Conservation (phyloP, 2,797 vertebrate genomes). For the Rhinophrynus dorsalis region DNA sequence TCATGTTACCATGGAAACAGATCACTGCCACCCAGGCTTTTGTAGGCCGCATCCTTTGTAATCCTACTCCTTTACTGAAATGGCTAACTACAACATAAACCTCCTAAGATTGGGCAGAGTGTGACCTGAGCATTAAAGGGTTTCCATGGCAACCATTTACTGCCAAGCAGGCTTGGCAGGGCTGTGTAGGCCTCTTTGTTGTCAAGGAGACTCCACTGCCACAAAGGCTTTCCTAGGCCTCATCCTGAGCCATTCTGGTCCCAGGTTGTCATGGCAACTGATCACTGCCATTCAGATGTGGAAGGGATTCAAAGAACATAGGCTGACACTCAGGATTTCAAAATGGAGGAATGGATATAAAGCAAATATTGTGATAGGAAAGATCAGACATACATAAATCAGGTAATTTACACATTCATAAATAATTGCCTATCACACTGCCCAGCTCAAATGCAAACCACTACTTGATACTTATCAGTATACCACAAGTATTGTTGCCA, state of each 20-base stretch:
- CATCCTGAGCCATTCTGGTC: neutral
- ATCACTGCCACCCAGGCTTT: neutral
- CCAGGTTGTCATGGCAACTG: slow-evolving; percentile 32
- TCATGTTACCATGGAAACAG: slow-evolving; percentile 1
- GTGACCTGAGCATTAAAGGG: slow-evolving; percentile 51
- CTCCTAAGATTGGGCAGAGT: neutral
- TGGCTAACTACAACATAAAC: neutral
- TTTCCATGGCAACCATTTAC: slow-evolving; percentile 60
- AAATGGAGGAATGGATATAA: too few species aligned
- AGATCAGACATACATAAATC: too few species aligned
- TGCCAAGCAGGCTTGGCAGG: slow-evolving; percentile 6
- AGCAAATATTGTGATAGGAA: too few species aligned
- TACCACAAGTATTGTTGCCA: too few species aligned
- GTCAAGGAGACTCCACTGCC: neutral
- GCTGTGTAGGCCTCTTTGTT: slow-evolving; percentile 27
- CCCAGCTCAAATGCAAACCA: too few species aligned
- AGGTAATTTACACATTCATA: too few species aligned
- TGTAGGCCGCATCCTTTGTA: neutral
- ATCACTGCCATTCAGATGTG: neutral
- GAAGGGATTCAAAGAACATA: too few species aligned
- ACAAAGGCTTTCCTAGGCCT: slow-evolving; percentile 5
- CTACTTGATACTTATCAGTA: too few species aligned
- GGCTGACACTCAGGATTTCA: too few species aligned
- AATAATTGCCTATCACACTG: too few species aligned
- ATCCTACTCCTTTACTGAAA: neutral